Evolutionary conservation across 2,113 vertebrate species (phyloP), one percentile per base, ranked within the genome.

Genomic region (Nothoprocta pentlandii): DNA sequence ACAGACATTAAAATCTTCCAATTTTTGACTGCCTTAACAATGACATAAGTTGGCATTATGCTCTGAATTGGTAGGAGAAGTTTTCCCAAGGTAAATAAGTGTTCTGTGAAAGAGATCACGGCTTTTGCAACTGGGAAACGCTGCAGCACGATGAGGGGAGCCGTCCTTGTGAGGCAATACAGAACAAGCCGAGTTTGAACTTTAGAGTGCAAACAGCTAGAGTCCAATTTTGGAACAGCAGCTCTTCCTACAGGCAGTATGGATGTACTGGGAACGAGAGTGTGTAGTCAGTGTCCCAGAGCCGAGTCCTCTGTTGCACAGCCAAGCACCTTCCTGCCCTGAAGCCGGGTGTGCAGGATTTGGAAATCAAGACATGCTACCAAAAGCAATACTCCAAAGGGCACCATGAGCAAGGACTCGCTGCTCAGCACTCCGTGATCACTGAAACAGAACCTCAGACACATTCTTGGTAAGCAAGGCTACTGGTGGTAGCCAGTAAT

Each of bases 211-310:
- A 61, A 81, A 39, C 62, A 80, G 51, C 89, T 83, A 2, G 14
- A 91, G 78, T 20, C 61, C 56, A 64, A 4, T 42, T 59, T 34
- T 78, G 91, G 91, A 82, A 42, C 78, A 91, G 85, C 85, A 95
- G 92, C 92, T 92, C 90, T 96, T 91, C 90, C 93, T 87, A 47
- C 58, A 71, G 85, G 87, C 4, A 0, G 16, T 16, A 73, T 42
- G 28, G 87, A 56, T 71, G 62, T 21, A 92, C 51, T 17, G 1
- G 62, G 56, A 83, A 12, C 7, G 5, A 73, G 42, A 56, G 39
- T 74, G 80, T 8, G 49, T 11, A 49, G 49, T 49, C 49, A 22
- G 21, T 53, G n/a, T 51, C 25, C 59, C 25, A 5, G 2, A 22
- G 34, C 32, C 16, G 39, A 44, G 56, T 34, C 42, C 75, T 56